Percentiles rank a stretch among this genome's conserved stretches.
These are phyloP conservation scores for Diaphora mendica DNA, from an alignment of 2,888 invertebrate species.

Conservation along the genomic window DNA sequence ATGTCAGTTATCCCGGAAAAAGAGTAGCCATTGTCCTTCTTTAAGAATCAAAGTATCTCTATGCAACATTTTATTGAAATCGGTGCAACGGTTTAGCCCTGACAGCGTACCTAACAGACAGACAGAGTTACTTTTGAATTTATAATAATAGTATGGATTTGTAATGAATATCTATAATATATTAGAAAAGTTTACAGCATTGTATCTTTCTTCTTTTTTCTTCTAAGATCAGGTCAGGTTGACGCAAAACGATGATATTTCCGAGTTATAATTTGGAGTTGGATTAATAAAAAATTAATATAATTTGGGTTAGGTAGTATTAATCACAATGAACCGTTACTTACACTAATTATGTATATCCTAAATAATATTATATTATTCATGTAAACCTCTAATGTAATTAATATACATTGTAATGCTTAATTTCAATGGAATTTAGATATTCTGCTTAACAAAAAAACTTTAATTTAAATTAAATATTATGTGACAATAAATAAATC, in stretches of 20 bases:
- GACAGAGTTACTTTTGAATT: no score
- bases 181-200: neutral
- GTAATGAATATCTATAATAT: neutral
- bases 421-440: neutral
- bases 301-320: neutral
- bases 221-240: no score
- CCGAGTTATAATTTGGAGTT: neutral
- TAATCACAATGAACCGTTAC: neutral
- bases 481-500: neutral
- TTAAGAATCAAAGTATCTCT: no score
- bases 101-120: no score
- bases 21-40: no score
- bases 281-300: no score
- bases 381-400: neutral
- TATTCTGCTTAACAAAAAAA: neutral
- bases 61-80: no score
- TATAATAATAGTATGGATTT: neutral
- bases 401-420: neutral
- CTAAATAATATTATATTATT: no score
- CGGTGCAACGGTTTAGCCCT: no score
- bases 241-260: neutral
- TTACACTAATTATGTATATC: no score
- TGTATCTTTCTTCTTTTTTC: neutral
- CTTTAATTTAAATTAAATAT: neutral
- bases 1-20: no score